Evolutionary conservation across 2,797 vertebrate species (phyloP), one percentile per base, ranked within the genome.

Genomic region (Sebastes wilsoni): DNA sequence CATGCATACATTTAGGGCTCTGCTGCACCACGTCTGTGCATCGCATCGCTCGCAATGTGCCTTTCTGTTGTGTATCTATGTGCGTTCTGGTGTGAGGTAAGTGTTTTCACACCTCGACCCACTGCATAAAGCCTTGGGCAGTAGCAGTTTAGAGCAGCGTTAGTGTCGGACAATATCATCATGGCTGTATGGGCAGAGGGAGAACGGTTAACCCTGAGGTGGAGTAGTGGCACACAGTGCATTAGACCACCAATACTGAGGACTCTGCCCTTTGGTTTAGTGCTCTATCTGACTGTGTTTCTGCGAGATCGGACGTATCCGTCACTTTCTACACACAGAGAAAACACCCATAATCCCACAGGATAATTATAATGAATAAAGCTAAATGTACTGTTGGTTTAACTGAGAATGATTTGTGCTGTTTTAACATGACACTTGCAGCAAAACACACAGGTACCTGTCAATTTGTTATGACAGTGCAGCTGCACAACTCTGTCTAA

Each of bases 151-250:
- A 87, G 69, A 85, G 78, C 74, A 10, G 70, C 72, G 75, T 89
- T 84, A 84, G 79, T 69, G 81, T 76, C 67, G 14, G 79, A 89
- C 87, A 72, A 82, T 82, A 87, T 90, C 81, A 76, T 36, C 55
- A 70, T 22, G 76, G 82, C 79, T 80, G 75, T 32, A 85, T 59
- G 42, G 69, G 56, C 77, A 52, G 67, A 66, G 74, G 54, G 83
- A 80, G 62, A 77, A 61, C 75, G 64, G 83, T 80, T 81, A 71
- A 86, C 61, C 82, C 86, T 55, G 84, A 79, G 88, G 84, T 80
- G 65, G 38, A 81, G 80, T 8, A 4, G 61, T 60, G 73, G 80
- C 80, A 78, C 76, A 49, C 65, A 73, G 66, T 73, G 72, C 69
- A 87, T 89, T 83, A 85, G 52, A 55, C 25, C 80, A 81, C 55